Evolutionary conservation across 2,888 invertebrate genomes (phyloP), one percentile per base, ranked within the genome.

Genomic region (Octonoba sinensis): DNA sequence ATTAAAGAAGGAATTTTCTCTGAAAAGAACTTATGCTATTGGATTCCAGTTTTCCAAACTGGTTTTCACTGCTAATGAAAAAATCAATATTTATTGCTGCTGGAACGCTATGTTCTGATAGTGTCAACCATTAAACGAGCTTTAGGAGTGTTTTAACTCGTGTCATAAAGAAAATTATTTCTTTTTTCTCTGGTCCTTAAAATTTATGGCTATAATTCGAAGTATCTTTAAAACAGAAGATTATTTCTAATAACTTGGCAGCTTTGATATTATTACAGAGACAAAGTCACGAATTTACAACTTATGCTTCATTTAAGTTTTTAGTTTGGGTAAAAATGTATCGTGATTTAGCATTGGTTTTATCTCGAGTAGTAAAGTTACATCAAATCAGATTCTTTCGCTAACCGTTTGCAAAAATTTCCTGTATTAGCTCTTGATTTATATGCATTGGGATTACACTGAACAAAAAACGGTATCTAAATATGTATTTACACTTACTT

Each of bases 11-110:
- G 24, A 54, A 64, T 57, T 46, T 16, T 18, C 36, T 3, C 16
- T 18, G 56, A 24, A 44, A 56, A 64, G 36, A 64, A 64, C 46
- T n/a, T 56, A 60, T 69, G 69, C 62, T 81, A 81, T 81, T 73
- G 73, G 60, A 72, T 81, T 69, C 67, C 72, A 56, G 44, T 81
- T 79, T 69, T 69, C 54, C 67, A 73, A 69, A 73, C 59, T 67
- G 69, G 51, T 69, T 67, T 67, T 36, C 8, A 36, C 8, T 56
- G 57, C 73, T 81, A 81, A 81, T 81, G 79, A 81, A 81, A 81
- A 81, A 81, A 81, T 81, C 79, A 69, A 81, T 81, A 73, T 81
- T 81, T 73, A 81, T 81, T 73, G 67, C 79, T 47, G 36, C 49
- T n/a, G 20, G 51, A 67, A 81, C 64, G 22, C 57, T 44, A 56